Percentiles rank a stretch among this genome's conserved stretches.
Conservation (phyloP, 2,888 invertebrate species). For the Bruchidius siliquastri region DNA sequence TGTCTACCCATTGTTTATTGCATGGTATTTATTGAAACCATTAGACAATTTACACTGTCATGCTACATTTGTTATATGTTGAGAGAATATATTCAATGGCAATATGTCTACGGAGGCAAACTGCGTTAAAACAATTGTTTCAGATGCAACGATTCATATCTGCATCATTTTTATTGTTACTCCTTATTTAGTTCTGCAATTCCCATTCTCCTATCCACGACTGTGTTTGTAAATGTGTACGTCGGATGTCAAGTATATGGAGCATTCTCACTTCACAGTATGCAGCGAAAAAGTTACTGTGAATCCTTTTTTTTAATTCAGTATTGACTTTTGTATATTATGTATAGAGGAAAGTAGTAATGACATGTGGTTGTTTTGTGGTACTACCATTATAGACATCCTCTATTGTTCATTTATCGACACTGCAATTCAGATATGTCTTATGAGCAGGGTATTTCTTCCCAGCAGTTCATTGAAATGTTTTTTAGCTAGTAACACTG, state of each 20-base stretch:
- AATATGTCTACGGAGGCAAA: not conserved
- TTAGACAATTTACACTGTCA: not conserved
- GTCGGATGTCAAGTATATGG: not conserved
- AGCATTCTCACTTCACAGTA: no score
- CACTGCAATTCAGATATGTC: no score
- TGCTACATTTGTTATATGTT: not conserved
- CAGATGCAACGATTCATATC: not conserved
- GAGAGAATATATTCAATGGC: not conserved
- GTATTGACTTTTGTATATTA: no score
- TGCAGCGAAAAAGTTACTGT: no score
- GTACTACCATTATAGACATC: no score
- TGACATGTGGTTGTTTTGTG: no score
- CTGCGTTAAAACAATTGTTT: not conserved
- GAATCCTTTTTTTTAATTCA: no score
- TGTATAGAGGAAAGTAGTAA: no score
- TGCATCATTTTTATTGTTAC: not conserved
- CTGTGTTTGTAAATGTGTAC: not conserved
- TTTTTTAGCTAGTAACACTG: no score
- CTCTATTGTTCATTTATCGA: no score
- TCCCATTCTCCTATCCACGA: not conserved
- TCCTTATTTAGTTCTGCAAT: not conserved
- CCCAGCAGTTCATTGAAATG: no score
- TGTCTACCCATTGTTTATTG: not conserved
- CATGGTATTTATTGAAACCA: not conserved
- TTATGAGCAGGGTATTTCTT: no score